phyloP scores from a whole-genome alignment of 2,888 invertebrate species.

The Lottia scabra region DNA sequence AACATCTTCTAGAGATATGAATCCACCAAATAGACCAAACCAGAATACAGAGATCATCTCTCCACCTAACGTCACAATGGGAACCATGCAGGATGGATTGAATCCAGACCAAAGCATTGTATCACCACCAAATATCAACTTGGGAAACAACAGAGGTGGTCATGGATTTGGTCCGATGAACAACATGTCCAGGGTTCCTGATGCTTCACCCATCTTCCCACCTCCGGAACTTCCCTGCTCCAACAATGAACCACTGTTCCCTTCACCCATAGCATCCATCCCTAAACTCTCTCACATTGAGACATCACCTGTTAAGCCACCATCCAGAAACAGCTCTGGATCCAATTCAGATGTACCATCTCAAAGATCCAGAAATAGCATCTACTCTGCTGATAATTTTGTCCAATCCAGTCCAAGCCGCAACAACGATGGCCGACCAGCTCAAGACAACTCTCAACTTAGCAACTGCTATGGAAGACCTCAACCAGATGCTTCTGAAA shows the following conservation, averaged over 20 bases:
- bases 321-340: conserved; percentile 15
- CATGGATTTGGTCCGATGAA: neutral
- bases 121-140: neutral
- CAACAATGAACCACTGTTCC: conserved; percentile 20
- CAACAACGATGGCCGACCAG: conserved; percentile 25
- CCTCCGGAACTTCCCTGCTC: conserved; percentile 21
- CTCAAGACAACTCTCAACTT: conserved; percentile 17
- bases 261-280: conserved; percentile 15
- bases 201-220: conserved; percentile 16
- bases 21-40: neutral
- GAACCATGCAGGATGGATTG: neutral
- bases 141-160: conserved; percentile 1
- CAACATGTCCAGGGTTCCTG: neutral
- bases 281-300: conserved; percentile 26
- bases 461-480: conserved; percentile 34
- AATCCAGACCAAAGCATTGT: neutral
- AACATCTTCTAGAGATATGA: neutral
- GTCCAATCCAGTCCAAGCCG: conserved; percentile 44
- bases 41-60: neutral
- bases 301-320: conserved; percentile 12
- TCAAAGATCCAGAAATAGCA: conserved; percentile 33
- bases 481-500: conserved; percentile 43
- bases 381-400: conserved; percentile 60
- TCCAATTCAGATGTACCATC: conserved; percentile 2
- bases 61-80: neutral